Evolutionary conservation across 2,113 vertebrate species (phyloP).

Genomic region (Salvelinus fontinalis): DNA sequence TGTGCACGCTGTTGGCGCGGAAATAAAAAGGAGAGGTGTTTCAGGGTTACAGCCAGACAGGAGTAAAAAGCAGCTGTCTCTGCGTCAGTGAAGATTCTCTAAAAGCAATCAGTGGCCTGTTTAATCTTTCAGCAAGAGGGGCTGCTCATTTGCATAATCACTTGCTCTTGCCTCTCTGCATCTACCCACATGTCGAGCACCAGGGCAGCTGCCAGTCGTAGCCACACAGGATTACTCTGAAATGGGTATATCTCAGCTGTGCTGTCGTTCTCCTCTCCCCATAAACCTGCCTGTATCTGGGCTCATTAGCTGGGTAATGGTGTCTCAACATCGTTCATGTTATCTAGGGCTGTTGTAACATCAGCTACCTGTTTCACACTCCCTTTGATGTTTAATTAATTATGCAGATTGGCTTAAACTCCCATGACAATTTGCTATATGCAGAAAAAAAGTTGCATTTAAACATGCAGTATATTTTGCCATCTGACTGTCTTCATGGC

Average conservation of each 20-base stretch:
- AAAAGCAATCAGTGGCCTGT: constrained; percentile 75
- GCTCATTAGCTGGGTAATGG: constrained; percentile 79
- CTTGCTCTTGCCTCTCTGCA: constrained; percentile 46
- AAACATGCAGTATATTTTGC: neutral
- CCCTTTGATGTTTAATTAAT: constrained; percentile 78
- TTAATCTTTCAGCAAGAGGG: constrained; percentile 68
- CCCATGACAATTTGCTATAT: neutral
- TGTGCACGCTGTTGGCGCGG: neutral
- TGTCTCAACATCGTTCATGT: constrained; percentile 77
- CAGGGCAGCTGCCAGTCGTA: constrained; percentile 57
- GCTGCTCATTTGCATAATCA: constrained; percentile 76
- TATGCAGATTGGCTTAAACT: constrained; percentile 44
- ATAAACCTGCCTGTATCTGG: constrained; percentile 62
- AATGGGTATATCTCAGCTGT: constrained; percentile 60
- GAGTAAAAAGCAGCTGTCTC: constrained; percentile 23
- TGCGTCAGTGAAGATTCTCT: constrained; percentile 59
- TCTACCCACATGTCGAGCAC: constrained; percentile 57
- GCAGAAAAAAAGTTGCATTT: neutral
- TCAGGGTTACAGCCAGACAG: constrained; percentile 22
- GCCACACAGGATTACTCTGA: constrained; percentile 54
- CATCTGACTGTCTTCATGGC: neutral
- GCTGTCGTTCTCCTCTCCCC: constrained; percentile 35
- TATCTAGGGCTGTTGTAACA: constrained; percentile 49
- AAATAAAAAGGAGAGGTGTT: constrained; percentile 17
- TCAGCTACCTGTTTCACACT: constrained; percentile 74